Conservation (phyloP, 92 coral and sea anemone species). For the Nematostella vectensis region DNA sequence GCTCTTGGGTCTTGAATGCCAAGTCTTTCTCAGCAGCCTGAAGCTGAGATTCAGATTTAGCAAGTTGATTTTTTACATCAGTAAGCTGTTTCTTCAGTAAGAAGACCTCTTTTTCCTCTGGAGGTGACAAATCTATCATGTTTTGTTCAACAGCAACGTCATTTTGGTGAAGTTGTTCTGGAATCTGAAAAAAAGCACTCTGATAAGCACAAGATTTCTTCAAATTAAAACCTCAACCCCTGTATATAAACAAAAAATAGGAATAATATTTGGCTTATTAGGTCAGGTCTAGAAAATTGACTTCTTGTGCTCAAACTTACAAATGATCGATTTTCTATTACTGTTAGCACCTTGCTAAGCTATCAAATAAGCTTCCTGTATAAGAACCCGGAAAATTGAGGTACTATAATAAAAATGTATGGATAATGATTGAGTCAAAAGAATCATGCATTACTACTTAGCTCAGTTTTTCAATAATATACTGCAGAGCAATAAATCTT, state of each 20-base stretch:
- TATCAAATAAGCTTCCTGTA: too few relatives aligned
- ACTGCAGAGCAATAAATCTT: background rate
- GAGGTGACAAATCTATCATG: constrained; percentile 5
- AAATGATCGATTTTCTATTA: too few relatives aligned
- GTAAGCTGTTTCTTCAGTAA: constrained; percentile 18
- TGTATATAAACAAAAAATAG: too few relatives aligned
- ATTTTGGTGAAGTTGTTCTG: constrained; percentile 3
- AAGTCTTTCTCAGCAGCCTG: constrained; percentile 44
- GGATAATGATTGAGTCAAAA: background rate
- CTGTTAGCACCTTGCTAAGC: too few relatives aligned
- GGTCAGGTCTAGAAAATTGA: too few relatives aligned
- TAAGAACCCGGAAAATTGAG: too few relatives aligned
- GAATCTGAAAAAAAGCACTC: constrained; percentile 10
- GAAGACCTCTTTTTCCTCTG: constrained; percentile 6
- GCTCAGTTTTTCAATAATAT: too few relatives aligned
- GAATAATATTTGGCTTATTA: too few relatives aligned
- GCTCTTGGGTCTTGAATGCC: constrained; percentile 17
- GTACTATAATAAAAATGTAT: too few relatives aligned
- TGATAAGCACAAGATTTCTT: too few relatives aligned
- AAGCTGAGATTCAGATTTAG: constrained; percentile 44
- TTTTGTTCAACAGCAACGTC: background rate
- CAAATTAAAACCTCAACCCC: too few relatives aligned
- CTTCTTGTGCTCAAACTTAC: too few relatives aligned
- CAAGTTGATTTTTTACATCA: constrained; percentile 23
- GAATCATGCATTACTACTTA: background rate